Evolutionary conservation across 2,113 vertebrate species (phyloP).

Genomic region (Oncorhynchus masou): DNA sequence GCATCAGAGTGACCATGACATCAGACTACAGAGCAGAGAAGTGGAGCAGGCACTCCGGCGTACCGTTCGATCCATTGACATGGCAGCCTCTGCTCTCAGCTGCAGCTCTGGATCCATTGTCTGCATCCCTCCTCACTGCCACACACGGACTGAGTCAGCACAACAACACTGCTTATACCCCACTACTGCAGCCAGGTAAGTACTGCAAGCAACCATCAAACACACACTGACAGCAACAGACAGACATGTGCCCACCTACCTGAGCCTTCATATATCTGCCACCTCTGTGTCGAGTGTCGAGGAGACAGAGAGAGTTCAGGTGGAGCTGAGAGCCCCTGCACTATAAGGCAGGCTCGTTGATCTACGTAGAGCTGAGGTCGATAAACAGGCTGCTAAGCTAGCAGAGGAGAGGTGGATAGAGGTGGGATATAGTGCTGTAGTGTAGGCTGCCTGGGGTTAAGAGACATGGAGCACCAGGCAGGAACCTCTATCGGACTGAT

Average conservation of each 20-base stretch:
- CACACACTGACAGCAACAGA: conserved; percentile 21
- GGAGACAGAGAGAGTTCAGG: neutral
- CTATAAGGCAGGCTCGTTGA: conserved; percentile 12
- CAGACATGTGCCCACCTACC: conserved; percentile 53
- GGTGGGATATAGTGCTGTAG: neutral
- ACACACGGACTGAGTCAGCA: neutral
- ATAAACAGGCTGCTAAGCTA: conserved; percentile 5
- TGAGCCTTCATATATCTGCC: conserved; percentile 42
- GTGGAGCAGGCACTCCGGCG: conserved; percentile 9
- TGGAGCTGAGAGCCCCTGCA: conserved; percentile 15
- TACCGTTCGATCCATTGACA: neutral
- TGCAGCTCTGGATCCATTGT: too few relatives aligned
- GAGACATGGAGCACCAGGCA: conserved; percentile 7
- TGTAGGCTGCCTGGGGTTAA: neutral
- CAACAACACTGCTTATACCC: conserved; percentile 3
- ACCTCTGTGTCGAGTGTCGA: neutral
- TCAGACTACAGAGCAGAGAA: conserved; percentile 37
- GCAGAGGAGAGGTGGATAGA: conserved; percentile 4
- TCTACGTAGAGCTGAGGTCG: conserved; percentile 10
- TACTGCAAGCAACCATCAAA: conserved; percentile 7
- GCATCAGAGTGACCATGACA: conserved; percentile 28
- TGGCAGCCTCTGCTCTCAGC: too few relatives aligned
- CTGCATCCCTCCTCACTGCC: neutral
- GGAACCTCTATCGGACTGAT: conserved; percentile 52
- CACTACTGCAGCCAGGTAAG: neutral